phyloP scores from a whole-genome alignment of 2,797 vertebrate species.

The Selene dorsalis region DNA sequence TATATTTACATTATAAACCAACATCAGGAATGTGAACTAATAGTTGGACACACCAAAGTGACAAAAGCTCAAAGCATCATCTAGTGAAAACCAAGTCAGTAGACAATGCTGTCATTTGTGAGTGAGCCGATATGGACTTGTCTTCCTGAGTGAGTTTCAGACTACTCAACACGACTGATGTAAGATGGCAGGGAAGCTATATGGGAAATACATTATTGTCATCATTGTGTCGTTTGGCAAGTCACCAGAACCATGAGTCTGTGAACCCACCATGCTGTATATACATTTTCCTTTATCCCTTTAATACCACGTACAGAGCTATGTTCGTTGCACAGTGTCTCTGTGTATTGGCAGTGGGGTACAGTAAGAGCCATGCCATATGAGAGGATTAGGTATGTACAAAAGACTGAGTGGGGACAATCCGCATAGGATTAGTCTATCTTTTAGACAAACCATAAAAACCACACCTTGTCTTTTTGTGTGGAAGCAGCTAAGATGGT shows the following conservation, averaged over 20 bases:
- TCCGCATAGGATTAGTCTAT: slow-evolving; percentile 54
- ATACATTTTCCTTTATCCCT: slow-evolving; percentile 3
- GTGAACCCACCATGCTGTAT: background rate
- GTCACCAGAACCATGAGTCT: background rate
- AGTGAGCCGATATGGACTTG: background rate
- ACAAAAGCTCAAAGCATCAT: background rate
- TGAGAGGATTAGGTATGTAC: slow-evolving; percentile 65
- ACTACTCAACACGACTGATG: background rate
- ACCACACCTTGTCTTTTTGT: slow-evolving; percentile 39
- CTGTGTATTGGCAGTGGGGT: slow-evolving; percentile 15
- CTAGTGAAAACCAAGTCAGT: background rate
- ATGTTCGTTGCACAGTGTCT: slow-evolving; percentile 22
- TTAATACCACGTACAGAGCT: slow-evolving; percentile 16
- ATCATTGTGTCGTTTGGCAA: background rate
- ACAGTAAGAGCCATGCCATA: slow-evolving; percentile 44
- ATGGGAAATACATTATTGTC: background rate
- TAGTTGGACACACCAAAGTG: background rate
- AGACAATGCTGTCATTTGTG: background rate
- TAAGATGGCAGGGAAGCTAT: background rate
- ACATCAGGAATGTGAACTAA: background rate
- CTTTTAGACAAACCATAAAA: slow-evolving; percentile 41
- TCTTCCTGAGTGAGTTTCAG: background rate
- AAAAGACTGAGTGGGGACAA: slow-evolving; percentile 52
- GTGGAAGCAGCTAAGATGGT: background rate
- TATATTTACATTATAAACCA: background rate